These are phyloP conservation scores for Rhinoptilus africanus DNA, from an alignment of 2,113 vertebrate species.

Conservation along the genomic window DNA sequence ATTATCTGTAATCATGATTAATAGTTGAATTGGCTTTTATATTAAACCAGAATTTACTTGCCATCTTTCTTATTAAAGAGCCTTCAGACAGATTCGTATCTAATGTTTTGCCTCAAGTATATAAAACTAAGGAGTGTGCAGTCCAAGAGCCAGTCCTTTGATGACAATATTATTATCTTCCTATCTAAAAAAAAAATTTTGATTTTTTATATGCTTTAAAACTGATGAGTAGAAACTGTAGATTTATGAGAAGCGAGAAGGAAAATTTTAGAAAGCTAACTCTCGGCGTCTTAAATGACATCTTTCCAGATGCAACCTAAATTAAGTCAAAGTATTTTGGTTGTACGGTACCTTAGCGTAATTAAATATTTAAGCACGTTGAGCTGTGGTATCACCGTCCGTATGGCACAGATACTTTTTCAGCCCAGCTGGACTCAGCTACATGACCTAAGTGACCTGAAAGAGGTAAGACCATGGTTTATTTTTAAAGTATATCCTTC, in stretches of 20 bases:
- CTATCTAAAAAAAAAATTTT: background rate
- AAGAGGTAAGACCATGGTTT: background rate
- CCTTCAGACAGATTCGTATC: conserved; percentile 50
- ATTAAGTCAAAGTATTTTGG: conserved; percentile 29
- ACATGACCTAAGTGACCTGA: background rate
- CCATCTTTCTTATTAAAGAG: conserved; percentile 57
- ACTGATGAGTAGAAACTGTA: background rate
- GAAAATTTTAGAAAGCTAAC: background rate
- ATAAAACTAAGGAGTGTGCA: background rate
- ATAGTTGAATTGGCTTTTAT: conserved; percentile 64
- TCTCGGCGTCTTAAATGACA: background rate
- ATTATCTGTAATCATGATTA: conserved; percentile 67
- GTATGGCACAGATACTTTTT: background rate
- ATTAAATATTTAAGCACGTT: background rate
- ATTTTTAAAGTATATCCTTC: background rate
- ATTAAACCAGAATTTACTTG: conserved; percentile 64
- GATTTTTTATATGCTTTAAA: background rate
- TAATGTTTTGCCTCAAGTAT: conserved; percentile 20
- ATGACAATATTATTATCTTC: background rate
- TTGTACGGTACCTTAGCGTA: background rate
- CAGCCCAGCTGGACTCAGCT: background rate
- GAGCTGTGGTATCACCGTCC: background rate
- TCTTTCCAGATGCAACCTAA: background rate
- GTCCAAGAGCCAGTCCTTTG: background rate
- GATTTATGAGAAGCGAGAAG: background rate